Conservation (phyloP, 2,888 invertebrate genomes). For the Drosophila multiciliata region DNA sequence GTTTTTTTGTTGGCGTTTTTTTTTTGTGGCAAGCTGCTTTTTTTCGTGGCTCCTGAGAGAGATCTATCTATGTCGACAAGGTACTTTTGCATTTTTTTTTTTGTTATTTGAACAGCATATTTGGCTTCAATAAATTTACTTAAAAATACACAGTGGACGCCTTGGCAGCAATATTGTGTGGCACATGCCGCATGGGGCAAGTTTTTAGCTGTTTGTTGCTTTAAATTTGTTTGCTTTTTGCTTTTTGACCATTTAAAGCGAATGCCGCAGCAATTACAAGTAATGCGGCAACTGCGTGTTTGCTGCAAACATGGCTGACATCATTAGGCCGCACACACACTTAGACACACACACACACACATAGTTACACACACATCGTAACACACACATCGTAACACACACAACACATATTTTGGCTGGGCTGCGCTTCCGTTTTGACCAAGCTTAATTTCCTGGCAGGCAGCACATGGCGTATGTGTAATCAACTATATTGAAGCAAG, state of each 20-base stretch:
- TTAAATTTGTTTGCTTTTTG: conserved; percentile 23
- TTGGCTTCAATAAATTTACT: conserved; percentile 62
- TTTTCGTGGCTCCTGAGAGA: conserved; percentile 15
- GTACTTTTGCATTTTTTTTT: conserved; percentile 19
- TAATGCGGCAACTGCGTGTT: conserved; percentile 76
- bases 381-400: not conserved
- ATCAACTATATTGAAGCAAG: conserved; percentile 68
- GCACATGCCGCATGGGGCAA: conserved; percentile 11
- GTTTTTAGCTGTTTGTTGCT: conserved; percentile 21
- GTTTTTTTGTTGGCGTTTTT: conserved; percentile 31
- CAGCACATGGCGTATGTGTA: conserved; percentile 76
- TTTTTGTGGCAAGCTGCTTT: conserved; percentile 49
- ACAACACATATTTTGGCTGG: conserved; percentile 29
- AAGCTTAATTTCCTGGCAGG: conserved; percentile 75
- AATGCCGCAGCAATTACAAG: conserved; percentile 70
- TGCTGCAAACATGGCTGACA: conserved; percentile 67
- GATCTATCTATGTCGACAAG: conserved; percentile 38
- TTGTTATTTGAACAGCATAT: conserved; percentile 57
- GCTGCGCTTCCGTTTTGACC: conserved; percentile 71
- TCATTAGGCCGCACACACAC: conserved; percentile 59
- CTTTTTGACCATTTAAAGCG: conserved; percentile 21
- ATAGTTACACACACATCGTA: not conserved
- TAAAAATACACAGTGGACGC: conserved; percentile 68
- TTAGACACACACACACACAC: conserved; percentile 16
- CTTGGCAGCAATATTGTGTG: conserved; percentile 26